Percentiles rank a stretch among this genome's conserved stretches.
phyloP scores from a whole-genome alignment of 1,140 invertebrate genomes.

The Olivierus martensii region DNA sequence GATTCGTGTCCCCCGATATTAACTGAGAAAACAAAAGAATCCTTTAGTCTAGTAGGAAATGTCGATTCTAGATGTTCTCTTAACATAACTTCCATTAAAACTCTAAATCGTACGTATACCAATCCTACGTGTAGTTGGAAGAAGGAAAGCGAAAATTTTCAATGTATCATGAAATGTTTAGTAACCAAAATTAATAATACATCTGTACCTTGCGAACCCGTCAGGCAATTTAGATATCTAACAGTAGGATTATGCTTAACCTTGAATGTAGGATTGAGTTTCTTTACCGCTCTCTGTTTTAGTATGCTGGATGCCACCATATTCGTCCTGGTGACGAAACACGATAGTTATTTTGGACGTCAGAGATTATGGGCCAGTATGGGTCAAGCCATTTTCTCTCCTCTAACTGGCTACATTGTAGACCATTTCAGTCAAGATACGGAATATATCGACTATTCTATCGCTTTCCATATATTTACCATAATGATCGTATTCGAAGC shows the following conservation, averaged over 20 bases:
- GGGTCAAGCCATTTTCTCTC: slow-evolving; percentile 63
- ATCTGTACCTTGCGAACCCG: neutral
- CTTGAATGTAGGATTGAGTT: slow-evolving; percentile 53
- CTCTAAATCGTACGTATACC: neutral
- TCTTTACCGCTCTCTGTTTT: slow-evolving; percentile 55
- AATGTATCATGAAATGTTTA: too few relatives aligned
- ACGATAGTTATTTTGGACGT: slow-evolving; percentile 61
- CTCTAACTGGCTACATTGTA: slow-evolving; percentile 56
- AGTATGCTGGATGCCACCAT: slow-evolving; percentile 71
- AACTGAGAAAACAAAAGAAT: too few relatives aligned
- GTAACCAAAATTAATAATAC: too few relatives aligned
- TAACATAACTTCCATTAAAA: neutral
- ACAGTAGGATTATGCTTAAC: neutral
- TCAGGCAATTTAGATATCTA: neutral
- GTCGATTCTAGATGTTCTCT: too few relatives aligned
- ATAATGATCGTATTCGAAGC: slow-evolving; percentile 41
- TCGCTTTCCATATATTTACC: slow-evolving; percentile 65
- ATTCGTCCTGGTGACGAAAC: slow-evolving; percentile 57
- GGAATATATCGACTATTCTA: slow-evolving; percentile 38
- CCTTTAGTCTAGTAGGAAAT: too few relatives aligned
- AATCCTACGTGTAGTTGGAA: neutral
- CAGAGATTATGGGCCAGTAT: slow-evolving; percentile 62
- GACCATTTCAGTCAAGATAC: slow-evolving; percentile 45
- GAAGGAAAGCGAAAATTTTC: neutral
- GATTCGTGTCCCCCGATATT: too few relatives aligned